Evolutionary conservation across 2,888 invertebrate genomes (phyloP), one percentile per base, ranked within the genome.

Genomic region (Ennomos erosarius): DNA sequence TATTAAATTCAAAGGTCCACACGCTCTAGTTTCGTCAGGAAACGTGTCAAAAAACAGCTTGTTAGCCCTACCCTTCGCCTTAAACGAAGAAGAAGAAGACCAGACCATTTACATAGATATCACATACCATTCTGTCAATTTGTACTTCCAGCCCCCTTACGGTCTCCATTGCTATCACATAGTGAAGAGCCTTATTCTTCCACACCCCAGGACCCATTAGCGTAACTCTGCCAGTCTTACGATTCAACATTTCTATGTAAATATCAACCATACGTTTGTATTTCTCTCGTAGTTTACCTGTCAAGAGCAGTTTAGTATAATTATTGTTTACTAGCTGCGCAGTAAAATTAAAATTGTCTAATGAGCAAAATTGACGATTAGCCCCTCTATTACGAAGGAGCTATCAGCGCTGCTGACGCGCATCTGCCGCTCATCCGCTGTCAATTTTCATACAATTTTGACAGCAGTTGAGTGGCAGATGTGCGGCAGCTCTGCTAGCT

Each of bases 251-350:
- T 33, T 75, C 69, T 1, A 70, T 55, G 46, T 75, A 81, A 0
- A 69, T 55, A 9, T 76, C 77, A 58, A 78, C 49, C 77, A 80
- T 78, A 0, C 67, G 62, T 6, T 70, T 71, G 48, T 79, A 78
- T 43, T 74, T 75, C 45, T 81, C 81, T 0, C 79, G 69, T 1
- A 78, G 73, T 51, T 71, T 65, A 9, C 81, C 79, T 79, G 36
- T 6, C 26, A 13, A 59, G 73, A n/a, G 55, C 59, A 0, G 77
- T 67, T 38, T 10, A 10, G n/a, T 37, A n/a, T n/a, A n/a, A n/a
- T n/a, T n/a, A n/a, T n/a, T n/a, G n/a, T n/a, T n/a, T 37, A n/a
- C 10, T 37, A n/a, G 9, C 9, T 37, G 4, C 10, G 10, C 37
- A 5, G 10, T 37, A 10, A 10, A 4, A n/a, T 37, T 37, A 5